Percentiles rank a stretch among this genome's conserved stretches.
Evolutionary conservation across 2,888 invertebrate species (phyloP).

Genomic region (Luffia ferchaultella): DNA sequence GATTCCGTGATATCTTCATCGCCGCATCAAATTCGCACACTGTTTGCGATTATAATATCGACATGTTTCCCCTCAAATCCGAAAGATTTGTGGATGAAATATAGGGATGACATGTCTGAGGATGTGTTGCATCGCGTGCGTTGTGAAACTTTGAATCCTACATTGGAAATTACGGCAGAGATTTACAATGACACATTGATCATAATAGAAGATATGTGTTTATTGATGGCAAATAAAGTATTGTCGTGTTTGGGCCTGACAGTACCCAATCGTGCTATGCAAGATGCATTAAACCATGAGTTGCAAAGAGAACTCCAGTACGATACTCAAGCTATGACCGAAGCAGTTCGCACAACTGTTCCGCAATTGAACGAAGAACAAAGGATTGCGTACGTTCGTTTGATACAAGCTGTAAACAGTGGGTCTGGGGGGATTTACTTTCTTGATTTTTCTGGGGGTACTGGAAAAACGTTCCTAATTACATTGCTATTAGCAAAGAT

Average conservation of each 20-base stretch:
- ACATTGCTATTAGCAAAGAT: slow-evolving; percentile 19
- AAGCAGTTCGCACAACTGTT: slow-evolving; percentile 15
- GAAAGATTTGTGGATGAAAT: not conserved
- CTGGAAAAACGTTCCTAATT: slow-evolving; percentile 17
- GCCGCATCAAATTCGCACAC: not conserved
- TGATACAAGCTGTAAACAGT: slow-evolving; percentile 14
- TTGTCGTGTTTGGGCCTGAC: slow-evolving; percentile 9
- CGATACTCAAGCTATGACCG: slow-evolving; percentile 8
- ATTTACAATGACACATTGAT: slow-evolving; percentile 8
- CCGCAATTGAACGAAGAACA: slow-evolving; percentile 8
- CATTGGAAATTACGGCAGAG: slow-evolving; percentile 6
- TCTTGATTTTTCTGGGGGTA: slow-evolving; percentile 6
- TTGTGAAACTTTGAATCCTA: slow-evolving; percentile 4
- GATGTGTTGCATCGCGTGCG: slow-evolving; percentile 6
- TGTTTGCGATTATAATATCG: slow-evolving; percentile 1
- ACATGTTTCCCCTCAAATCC: slow-evolving; percentile 1
- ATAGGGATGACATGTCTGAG: slow-evolving; percentile 5
- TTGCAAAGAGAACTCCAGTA: slow-evolving; percentile 9
- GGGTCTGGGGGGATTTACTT: slow-evolving; percentile 15
- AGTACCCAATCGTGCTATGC: slow-evolving; percentile 11
- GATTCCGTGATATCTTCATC: not conserved
- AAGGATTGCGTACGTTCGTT: slow-evolving; percentile 14
- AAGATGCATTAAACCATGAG: slow-evolving; percentile 11
- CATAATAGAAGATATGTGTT: slow-evolving; percentile 10
- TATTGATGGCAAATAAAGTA: slow-evolving; percentile 5